Base-by-base conservation (phyloP, 2,113 vertebrate genomes). In the Calypte anna region DNA sequence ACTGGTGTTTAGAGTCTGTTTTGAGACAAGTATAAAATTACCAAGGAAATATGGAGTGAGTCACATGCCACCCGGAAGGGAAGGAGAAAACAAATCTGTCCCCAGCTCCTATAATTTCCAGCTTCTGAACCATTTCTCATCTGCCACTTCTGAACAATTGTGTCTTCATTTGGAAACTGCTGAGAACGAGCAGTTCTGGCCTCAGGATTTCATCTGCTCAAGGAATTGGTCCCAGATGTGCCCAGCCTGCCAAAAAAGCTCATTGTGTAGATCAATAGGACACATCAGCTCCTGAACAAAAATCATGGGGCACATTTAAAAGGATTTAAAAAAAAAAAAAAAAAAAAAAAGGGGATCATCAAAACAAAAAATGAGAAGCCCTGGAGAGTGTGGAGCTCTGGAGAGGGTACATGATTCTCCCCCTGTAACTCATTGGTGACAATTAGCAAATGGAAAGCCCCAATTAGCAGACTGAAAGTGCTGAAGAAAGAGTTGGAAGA, bases 191-290 rank as follows among this genome's bases (percentile, higher is more conserved):
- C 62, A 92, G 93, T 82, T 92, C 89, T 92, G 94, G 81, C 94
- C 84, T 73, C 69, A 94, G 93, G 91, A 94, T 84, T 93, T 97
- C 66, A 82, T 92, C 78, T 94, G 86, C 67, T 91, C 15, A 24
- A 68, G 70, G 74, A 94, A 91, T 87, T 91, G 93, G 80, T 95
- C 87, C 89, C 91, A 79, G 88, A 87, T 94, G 91, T 85, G 89
- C 67, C 36, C 5, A 5, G 91, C 66, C 75, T 96, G 93, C 92
- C 91, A 92, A 94, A 91, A 94, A 91, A 62, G 66, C 89, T 95
- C 74, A 87, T 96, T 95, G 92, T 28, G 43, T 58, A 92, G 93
- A 93, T 90, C 81, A 91, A 76, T 89, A 92, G 89, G 84, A 58
- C 84, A 89, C 70, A 87, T 87, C 89, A 94, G 55, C 77, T 93